phyloP scores from a whole-genome alignment of 2,888 invertebrate species.

The Aphidius colemani region DNA sequence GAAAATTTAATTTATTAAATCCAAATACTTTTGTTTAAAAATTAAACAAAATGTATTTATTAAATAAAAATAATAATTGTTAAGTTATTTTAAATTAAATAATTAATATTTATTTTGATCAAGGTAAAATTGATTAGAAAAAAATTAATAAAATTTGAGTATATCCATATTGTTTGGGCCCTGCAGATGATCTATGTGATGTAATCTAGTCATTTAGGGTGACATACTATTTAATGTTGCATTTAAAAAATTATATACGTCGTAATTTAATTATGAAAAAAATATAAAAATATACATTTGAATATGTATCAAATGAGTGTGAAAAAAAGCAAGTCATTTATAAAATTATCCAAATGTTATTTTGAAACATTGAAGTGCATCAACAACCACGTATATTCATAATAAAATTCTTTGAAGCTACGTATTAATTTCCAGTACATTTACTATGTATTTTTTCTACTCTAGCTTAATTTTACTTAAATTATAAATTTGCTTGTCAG shows the following conservation, averaged over 20 bases:
- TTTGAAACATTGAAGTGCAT: too few species aligned
- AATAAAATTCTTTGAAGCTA: too few species aligned
- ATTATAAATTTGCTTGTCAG: too few species aligned
- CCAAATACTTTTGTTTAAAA: background rate
- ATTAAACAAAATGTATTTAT: background rate
- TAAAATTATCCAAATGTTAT: too few species aligned
- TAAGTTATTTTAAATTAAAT: constrained; percentile 32
- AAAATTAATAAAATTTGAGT: constrained; percentile 33
- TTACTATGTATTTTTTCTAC: too few species aligned
- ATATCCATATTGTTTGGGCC: constrained; percentile 47
- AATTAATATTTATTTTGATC: constrained; percentile 26
- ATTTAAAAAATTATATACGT: constrained; percentile 21
- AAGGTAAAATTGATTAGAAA: constrained; percentile 9
- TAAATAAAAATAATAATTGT: constrained; percentile 11
- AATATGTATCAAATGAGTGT: constrained; percentile 13
- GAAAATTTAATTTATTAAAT: background rate
- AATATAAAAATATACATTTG: constrained; percentile 16
- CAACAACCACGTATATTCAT: too few species aligned
- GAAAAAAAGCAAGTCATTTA: constrained; percentile 10
- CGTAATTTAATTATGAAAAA: constrained; percentile 16
- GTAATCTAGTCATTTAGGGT: constrained; percentile 47
- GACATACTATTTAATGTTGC: constrained; percentile 31
- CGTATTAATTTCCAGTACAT: too few species aligned
- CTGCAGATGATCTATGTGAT: constrained; percentile 46
- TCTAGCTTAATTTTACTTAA: too few species aligned